These are phyloP conservation scores for Heliconius hermathena DNA, from an alignment of 1,140 invertebrate species.

Conservation along the genomic window DNA sequence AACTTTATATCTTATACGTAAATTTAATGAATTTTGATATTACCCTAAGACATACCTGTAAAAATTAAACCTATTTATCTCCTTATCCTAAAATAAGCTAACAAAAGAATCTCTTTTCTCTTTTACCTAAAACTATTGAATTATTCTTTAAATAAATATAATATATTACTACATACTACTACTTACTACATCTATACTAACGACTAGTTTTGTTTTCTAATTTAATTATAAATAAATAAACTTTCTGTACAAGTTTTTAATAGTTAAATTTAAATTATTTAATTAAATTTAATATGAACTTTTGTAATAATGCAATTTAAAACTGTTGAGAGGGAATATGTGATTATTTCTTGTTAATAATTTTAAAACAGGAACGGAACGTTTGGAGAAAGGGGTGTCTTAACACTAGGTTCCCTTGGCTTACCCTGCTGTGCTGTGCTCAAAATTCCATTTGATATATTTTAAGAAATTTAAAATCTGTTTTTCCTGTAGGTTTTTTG, in stretches of 20 bases:
- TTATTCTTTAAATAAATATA: neutral
- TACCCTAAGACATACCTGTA: neutral
- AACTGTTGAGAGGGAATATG: neutral
- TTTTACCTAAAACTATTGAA: neutral
- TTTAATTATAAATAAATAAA: slow-evolving; percentile 7
- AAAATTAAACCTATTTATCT: neutral
- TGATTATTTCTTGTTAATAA: neutral
- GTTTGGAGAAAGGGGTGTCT: neutral
- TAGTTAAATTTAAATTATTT: slow-evolving; percentile 25
- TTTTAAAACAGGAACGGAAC: neutral
- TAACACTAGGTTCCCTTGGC: neutral
- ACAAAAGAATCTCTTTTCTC: neutral
- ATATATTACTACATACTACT: too few relatives aligned
- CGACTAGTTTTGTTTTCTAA: neutral
- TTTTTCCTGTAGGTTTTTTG: too few relatives aligned
- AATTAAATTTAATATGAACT: slow-evolving; percentile 21
- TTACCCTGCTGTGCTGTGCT: too few relatives aligned
- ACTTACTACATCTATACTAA: slow-evolving; percentile 1
- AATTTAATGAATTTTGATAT: too few relatives aligned
- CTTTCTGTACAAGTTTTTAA: slow-evolving; percentile 17
- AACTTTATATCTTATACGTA: too few relatives aligned
- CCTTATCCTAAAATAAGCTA: neutral
- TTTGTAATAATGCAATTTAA: slow-evolving; percentile 28
- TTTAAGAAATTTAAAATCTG: too few relatives aligned
- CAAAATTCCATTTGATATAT: too few relatives aligned